phyloP scores from a whole-genome alignment of 2,113 vertebrate species.

The Recurvirostra avosetta region DNA sequence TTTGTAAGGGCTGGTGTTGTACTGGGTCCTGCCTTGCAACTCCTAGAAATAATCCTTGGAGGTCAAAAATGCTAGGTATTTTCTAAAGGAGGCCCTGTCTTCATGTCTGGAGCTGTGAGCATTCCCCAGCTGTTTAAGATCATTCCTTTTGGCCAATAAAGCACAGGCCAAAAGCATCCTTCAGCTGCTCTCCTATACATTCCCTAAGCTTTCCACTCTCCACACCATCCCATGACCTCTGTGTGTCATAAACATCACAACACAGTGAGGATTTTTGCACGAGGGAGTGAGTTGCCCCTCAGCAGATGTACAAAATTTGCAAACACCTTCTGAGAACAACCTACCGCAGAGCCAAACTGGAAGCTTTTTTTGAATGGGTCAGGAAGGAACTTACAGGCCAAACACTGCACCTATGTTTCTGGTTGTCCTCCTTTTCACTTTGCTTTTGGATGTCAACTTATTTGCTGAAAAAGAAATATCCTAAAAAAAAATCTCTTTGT shows the following conservation, averaged over 20 bases:
- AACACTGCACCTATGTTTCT: background rate
- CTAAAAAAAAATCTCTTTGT: background rate
- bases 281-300: background rate
- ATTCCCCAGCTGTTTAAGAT: background rate
- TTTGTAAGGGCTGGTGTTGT: background rate
- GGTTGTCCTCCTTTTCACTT: background rate
- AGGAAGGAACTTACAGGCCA: background rate
- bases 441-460: background rate
- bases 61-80: constrained; percentile 11
- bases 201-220: background rate
- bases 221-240: background rate
- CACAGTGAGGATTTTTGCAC: background rate
- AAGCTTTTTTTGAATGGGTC: background rate
- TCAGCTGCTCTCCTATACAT: background rate
- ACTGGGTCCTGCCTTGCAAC: background rate
- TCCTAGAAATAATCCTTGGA: background rate
- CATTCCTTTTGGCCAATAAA: background rate
- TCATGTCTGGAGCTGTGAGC: background rate
- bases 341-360: background rate
- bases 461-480: background rate
- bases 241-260: background rate
- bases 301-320: background rate
- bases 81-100: background rate
- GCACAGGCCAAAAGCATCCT: background rate
- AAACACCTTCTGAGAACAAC: background rate